Evolutionary conservation across 2,113 vertebrate species (phyloP).

Genomic region (Nestor notabilis): DNA sequence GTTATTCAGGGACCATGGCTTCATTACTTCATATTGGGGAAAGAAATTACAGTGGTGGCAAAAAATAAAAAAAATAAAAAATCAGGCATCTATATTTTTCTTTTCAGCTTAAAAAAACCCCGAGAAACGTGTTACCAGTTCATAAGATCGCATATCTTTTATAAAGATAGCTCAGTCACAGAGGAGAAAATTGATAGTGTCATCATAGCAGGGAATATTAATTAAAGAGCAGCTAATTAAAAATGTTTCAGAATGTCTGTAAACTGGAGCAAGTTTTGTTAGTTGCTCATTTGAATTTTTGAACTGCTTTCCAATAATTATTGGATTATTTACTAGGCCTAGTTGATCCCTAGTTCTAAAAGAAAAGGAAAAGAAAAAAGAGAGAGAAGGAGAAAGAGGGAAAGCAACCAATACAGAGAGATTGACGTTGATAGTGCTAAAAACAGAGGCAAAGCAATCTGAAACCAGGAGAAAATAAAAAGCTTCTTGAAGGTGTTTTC

Average conservation of each 20-base stretch:
- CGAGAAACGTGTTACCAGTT: background rate
- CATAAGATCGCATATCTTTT: background rate
- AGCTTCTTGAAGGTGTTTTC: slow-evolving; percentile 7
- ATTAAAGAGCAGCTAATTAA: slow-evolving; percentile 33
- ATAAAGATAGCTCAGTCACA: background rate
- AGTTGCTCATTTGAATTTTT: slow-evolving; percentile 15
- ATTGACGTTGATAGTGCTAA: background rate
- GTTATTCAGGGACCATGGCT: background rate
- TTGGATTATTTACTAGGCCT: background rate
- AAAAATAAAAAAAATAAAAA: background rate
- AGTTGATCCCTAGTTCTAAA: background rate
- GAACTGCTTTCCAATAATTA: slow-evolving; percentile 3
- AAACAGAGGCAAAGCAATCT: slow-evolving; percentile 16
- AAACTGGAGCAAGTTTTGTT: slow-evolving; percentile 13
- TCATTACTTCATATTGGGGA: background rate
- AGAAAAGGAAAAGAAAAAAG: background rate
- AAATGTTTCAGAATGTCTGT: background rate
- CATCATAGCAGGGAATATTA: background rate
- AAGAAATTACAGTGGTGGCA: background rate
- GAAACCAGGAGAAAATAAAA: slow-evolving; percentile 20
- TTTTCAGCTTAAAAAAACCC: background rate
- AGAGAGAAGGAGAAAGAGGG: background rate
- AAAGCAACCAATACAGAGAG: background rate
- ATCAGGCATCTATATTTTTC: background rate
- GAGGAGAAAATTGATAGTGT: background rate